A percentile compares a stretch with the other conserved stretches of the same genome.
Evolutionary conservation across 2,888 invertebrate genomes (phyloP).

Genomic region (Eueremaeus valkanovi): DNA sequence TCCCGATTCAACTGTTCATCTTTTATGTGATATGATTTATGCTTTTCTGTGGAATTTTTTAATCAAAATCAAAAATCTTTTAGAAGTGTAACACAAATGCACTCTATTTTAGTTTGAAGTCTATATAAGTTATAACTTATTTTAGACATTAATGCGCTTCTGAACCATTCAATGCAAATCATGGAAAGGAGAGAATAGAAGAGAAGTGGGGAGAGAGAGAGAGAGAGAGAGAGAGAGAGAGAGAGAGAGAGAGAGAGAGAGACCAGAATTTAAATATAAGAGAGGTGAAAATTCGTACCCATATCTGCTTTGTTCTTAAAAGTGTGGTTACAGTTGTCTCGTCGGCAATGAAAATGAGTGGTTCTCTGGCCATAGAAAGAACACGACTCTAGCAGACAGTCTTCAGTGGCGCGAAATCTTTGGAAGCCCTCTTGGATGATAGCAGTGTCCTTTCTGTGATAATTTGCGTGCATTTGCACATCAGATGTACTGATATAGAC

Average conservation of each 20-base stretch:
- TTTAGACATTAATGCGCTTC: not conserved
- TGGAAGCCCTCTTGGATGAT: slow-evolving; percentile 98
- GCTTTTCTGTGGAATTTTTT: slow-evolving; percentile 71
- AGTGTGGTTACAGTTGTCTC: slow-evolving; percentile 85
- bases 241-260: too few species aligned
- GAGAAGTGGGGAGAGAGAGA: too few species aligned
- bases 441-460: slow-evolving; percentile 94
- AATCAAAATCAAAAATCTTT: slow-evolving; percentile 14
- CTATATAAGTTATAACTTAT: not conserved
- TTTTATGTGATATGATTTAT: slow-evolving; percentile 96
- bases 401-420: slow-evolving; percentile 90
- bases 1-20: slow-evolving; percentile 91
- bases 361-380: slow-evolving; percentile 89
- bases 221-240: too few species aligned
- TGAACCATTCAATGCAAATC: too few species aligned
- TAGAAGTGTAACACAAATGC: not conserved
- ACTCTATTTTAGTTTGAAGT: not conserved
- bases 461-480: slow-evolving; percentile 99
- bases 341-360: slow-evolving; percentile 94
- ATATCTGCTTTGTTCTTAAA: slow-evolving; percentile 99
- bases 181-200: too few species aligned
- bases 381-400: slow-evolving; percentile 85
- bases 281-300: slow-evolving; percentile 64
- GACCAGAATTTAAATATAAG: too few species aligned
- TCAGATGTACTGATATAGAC: slow-evolving; percentile 98